phyloP scores from a whole-genome alignment of 2,797 vertebrate genomes.

The Pseudopleuronectes americanus region DNA sequence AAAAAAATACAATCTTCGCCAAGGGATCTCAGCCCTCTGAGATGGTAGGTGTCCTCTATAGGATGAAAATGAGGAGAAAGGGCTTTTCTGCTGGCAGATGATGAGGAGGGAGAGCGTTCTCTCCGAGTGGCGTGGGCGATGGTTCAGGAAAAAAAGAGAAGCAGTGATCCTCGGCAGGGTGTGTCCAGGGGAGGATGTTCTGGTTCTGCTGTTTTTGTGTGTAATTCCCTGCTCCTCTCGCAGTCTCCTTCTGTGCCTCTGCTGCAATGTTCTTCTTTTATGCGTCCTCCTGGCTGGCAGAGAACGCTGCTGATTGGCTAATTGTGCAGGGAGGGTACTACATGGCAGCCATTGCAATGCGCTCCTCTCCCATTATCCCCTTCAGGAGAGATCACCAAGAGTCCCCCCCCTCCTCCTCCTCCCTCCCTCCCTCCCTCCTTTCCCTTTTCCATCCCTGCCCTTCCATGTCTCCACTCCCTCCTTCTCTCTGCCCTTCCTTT shows the following conservation, averaged over 20 bases:
- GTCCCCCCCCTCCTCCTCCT: slow-evolving; percentile 38
- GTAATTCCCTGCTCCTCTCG: slow-evolving; percentile 86
- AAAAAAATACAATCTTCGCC: slow-evolving; percentile 83
- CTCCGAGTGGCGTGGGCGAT: slow-evolving; percentile 86
- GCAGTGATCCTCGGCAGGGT: slow-evolving; percentile 88
- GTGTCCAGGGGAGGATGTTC: slow-evolving; percentile 89
- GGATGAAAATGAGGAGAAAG: slow-evolving; percentile 85
- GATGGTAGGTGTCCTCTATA: slow-evolving; percentile 85
- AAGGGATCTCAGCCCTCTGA: slow-evolving; percentile 83
- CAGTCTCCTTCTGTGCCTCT: slow-evolving; percentile 89
- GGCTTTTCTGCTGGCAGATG: slow-evolving; percentile 84
- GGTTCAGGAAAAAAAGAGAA: slow-evolving; percentile 82
- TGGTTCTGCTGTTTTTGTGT: slow-evolving; percentile 81
- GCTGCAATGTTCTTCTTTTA: slow-evolving; percentile 92
- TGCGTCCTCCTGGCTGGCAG: slow-evolving; percentile 86
- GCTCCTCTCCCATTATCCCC: slow-evolving; percentile 86
- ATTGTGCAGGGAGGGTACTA: slow-evolving; percentile 89
- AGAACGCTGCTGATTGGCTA: slow-evolving; percentile 87
- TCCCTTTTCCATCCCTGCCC: slow-evolving; percentile 76
- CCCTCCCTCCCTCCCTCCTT: slow-evolving; percentile 34
- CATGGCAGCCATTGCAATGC: slow-evolving; percentile 88
- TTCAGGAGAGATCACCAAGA: slow-evolving; percentile 85
- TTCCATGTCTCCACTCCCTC: slow-evolving; percentile 78
- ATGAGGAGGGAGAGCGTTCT: slow-evolving; percentile 86
- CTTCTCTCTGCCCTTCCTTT: slow-evolving; percentile 79